Percentiles rank a stretch among this genome's conserved stretches.
Conservation (phyloP, 2,888 invertebrate species). For the Empis livida region DNA sequence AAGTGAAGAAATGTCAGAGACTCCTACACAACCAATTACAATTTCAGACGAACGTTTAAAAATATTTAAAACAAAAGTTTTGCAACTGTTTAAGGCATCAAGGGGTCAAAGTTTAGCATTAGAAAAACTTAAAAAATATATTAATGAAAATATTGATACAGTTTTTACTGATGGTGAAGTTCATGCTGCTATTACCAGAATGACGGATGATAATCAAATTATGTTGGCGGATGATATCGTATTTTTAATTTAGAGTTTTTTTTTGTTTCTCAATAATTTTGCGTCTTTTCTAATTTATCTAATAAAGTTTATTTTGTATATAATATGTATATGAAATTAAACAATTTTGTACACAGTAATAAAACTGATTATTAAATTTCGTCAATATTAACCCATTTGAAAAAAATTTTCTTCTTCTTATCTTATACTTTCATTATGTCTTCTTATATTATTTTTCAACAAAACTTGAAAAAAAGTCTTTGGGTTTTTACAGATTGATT, state of each 20-base stretch:
- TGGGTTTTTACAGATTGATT: no score
- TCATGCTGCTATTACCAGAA: conserved; percentile 59
- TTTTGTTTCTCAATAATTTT: no score
- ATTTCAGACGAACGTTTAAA: conserved; percentile 41
- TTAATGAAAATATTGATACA: conserved; percentile 49
- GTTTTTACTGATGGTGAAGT: conserved; percentile 58
- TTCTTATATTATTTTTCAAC: no score
- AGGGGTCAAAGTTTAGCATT: conserved; percentile 63
- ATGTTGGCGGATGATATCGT: conserved; percentile 81
- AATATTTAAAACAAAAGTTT: conserved; percentile 58
- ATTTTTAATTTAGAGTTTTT: conserved; percentile 56
- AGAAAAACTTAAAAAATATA: conserved; percentile 46
- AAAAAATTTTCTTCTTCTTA: no score
- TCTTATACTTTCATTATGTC: no score
- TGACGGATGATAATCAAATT: conserved; percentile 84
- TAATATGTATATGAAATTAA: no score
- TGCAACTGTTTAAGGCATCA: conserved; percentile 63
- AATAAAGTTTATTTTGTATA: no score
- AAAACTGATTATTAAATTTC: no score
- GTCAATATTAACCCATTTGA: no score
- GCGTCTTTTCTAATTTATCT: no score
- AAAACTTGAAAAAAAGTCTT: no score
- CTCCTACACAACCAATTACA: conserved; percentile 16
- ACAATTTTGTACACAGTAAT: no score
- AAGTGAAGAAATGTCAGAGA: conserved; percentile 11